Percentiles rank a stretch among this genome's conserved stretches.
phyloP scores from a whole-genome alignment of 1,140 invertebrate species.

The Ephestia elutella region DNA sequence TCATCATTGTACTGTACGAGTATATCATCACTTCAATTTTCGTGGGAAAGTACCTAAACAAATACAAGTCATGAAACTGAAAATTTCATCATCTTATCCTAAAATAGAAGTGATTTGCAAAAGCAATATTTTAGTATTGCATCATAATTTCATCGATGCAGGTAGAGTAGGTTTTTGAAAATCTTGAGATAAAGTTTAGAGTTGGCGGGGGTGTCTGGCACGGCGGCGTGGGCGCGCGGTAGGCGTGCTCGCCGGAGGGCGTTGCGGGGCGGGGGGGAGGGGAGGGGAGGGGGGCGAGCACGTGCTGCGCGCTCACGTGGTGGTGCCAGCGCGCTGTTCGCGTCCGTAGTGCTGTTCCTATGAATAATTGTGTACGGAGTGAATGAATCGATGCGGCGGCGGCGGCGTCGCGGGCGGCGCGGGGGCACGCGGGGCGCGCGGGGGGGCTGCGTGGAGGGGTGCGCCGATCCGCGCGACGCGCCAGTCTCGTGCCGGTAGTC shows the following conservation, averaged over 20 bases:
- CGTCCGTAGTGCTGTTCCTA: slow-evolving; percentile 53
- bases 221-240: slow-evolving; percentile 44
- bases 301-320: slow-evolving; percentile 66
- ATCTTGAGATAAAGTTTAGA: slow-evolving; percentile 22
- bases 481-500: slow-evolving; percentile 85
- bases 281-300: slow-evolving; percentile 41
- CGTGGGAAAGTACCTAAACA: too few relatives aligned
- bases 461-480: slow-evolving; percentile 72
- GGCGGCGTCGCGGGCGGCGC: slow-evolving; percentile 43
- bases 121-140: background rate
- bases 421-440: slow-evolving; percentile 30
- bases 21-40: too few relatives aligned
- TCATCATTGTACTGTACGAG: too few relatives aligned
- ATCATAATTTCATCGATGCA: background rate
- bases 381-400: slow-evolving; percentile 68
- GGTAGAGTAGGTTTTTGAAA: too few relatives aligned
- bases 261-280: slow-evolving; percentile 20
- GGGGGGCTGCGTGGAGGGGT: slow-evolving; percentile 61
- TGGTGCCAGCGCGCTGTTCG: slow-evolving; percentile 42
- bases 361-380: slow-evolving; percentile 68
- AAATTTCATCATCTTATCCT: background rate
- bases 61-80: background rate
- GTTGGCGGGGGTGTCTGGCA: slow-evolving; percentile 23
- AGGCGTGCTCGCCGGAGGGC: slow-evolving; percentile 39
- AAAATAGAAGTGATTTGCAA: background rate